phyloP scores from a whole-genome alignment of 2,888 invertebrate genomes.

The Archaeoteleia sp. region DNA sequence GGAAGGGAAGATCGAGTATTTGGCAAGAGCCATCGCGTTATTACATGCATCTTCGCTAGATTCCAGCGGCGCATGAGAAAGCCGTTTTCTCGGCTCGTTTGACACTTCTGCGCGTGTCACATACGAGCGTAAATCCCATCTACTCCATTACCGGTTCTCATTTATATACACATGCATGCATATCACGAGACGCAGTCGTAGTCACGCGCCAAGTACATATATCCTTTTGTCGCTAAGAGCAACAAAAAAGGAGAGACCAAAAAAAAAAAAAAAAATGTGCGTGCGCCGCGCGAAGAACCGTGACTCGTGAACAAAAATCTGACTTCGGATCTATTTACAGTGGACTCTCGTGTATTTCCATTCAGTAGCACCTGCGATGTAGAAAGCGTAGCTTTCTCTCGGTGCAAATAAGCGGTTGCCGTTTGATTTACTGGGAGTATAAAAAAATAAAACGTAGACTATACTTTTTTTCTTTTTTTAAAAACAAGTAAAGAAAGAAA shows the following conservation, averaged over 20 bases:
- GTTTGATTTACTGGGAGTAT: too few species aligned
- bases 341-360: constrained; percentile 1
- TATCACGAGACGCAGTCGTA: constrained; percentile 5
- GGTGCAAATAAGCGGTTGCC: too few species aligned
- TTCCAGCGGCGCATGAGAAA: constrained; percentile 30
- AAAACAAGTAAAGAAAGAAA: too few species aligned
- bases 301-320: too few species aligned
- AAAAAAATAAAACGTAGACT: too few species aligned
- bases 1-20: constrained; percentile 22
- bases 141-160: constrained; percentile 33
- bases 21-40: constrained; percentile 32
- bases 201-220: constrained; percentile 22
- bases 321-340: too few species aligned
- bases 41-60: constrained; percentile 28
- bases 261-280: neutral
- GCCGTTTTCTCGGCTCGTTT: constrained; percentile 42
- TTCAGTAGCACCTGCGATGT: constrained; percentile 1
- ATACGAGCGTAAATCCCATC: constrained; percentile 27
- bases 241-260: constrained; percentile 2
- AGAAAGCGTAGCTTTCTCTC: too few species aligned
- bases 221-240: constrained; percentile 11
- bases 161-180: constrained; percentile 17
- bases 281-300: too few species aligned
- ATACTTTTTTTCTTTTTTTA: too few species aligned
- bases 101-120: constrained; percentile 28